A percentile compares a stretch with the other conserved stretches of the same genome.
These are phyloP conservation scores for Chymomyza costata DNA, from an alignment of 1,140 invertebrate genomes.

Conservation along the genomic window DNA sequence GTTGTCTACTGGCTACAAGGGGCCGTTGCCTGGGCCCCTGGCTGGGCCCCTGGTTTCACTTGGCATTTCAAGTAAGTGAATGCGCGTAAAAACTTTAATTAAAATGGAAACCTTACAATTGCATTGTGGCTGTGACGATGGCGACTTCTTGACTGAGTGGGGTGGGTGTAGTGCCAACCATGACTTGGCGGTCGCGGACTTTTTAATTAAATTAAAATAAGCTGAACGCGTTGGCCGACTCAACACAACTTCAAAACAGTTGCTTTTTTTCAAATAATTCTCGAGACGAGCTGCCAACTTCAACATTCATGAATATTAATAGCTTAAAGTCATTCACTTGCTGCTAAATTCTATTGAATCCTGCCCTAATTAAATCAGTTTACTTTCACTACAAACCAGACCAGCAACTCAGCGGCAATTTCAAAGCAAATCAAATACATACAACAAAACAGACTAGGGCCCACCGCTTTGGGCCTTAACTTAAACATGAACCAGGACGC, in stretches of 20 bases:
- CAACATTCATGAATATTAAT: too few species aligned
- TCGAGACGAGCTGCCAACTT: constrained; percentile 6
- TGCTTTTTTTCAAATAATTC: neutral
- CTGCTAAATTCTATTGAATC: too few species aligned
- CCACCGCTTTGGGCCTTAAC: too few species aligned
- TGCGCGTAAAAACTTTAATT: constrained; percentile 68
- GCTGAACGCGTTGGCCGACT: constrained; percentile 15
- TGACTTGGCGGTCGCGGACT: constrained; percentile 30
- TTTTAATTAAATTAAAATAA: constrained; percentile 69
- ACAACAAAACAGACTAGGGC: too few species aligned
- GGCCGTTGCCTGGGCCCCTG: constrained; percentile 4
- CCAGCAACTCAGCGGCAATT: neutral
- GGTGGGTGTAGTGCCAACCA: too few species aligned
- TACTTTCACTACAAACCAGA: too few species aligned
- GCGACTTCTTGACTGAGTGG: too few species aligned
- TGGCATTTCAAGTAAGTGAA: constrained; percentile 41
- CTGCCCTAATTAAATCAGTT: too few species aligned
- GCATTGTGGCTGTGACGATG: constrained; percentile 44
- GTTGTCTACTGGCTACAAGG: constrained; percentile 15
- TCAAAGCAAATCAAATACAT: constrained; percentile 8
- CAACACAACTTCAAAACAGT: constrained; percentile 44
- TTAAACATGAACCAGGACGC: too few species aligned
- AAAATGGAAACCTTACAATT: constrained; percentile 71
- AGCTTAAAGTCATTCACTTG: too few species aligned
- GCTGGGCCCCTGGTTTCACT: constrained; percentile 36